Evolutionary conservation across 2,888 invertebrate species (phyloP), one percentile per base, ranked within the genome.

Genomic region (Hymenopus coronatus): DNA sequence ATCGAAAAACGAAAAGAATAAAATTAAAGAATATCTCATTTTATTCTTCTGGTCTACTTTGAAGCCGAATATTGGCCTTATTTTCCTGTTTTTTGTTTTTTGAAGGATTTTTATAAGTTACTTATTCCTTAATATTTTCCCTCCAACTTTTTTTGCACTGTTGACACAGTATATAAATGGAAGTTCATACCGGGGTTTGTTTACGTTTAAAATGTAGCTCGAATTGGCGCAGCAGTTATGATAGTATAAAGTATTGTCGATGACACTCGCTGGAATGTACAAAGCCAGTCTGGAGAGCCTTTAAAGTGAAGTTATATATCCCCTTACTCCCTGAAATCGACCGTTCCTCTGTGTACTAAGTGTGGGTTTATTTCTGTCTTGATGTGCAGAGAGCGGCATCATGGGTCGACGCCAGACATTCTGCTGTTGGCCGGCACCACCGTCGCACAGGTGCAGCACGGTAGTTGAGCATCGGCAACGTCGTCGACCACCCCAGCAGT

Each of bases 361-460:
- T 30, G 82, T 40, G 82, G 54, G 87, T 87, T 87, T 87, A 87
- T 87, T 87, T 87, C 82, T 87, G 87, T 87, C 87, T 33, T 82
- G 28, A 82, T 82, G 82, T 87, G 82, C n/a, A 87, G 87, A 87
- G 87, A 87, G 40, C 54, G 82, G 82, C 87, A 87, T 82, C 87
- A 87, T 87, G 87, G 87, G 87, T 82, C 87, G 87, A 87, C 87
- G 87, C 87, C 87, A 87, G 87, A 82, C 82, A 82, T 87, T 82
- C 87, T 82, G 82, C 87, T 87, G 82, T 82, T 87, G 87, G 87
- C 46, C 87, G 33, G 82, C 70, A 81, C 81, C 54, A 25, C 25
- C 54, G 54, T 70, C 54, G 54, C 54, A 70, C 54, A 70, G 54
- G 54, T 70, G 54, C 54, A 70, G 20, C 54, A 70, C 54, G 54